Evolutionary conservation across 2,888 invertebrate genomes (phyloP), one percentile per base, ranked within the genome.

Genomic region (Drosophila stalkeri): DNA sequence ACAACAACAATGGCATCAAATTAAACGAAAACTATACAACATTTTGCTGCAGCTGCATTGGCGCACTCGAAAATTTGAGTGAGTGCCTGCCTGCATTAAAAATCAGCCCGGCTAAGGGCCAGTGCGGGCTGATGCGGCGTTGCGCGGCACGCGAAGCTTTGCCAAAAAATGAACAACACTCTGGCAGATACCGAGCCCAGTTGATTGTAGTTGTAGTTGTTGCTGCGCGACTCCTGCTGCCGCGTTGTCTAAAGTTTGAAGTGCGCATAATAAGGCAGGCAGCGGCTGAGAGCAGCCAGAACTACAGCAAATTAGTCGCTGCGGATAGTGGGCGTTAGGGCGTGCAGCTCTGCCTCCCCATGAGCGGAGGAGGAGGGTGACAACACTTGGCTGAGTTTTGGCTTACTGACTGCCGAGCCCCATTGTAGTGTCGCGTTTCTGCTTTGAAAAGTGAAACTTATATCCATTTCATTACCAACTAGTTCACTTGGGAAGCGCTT

Each of bases 1-100:
- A 23, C 77, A 55, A 33, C 70, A 57, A 72, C 81, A 69, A 72
- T 75, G 62, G 69, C 80, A 69, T 72, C 88, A 88, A 86, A 88
- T 86, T 86, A 88, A 86, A 86, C 83, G 88, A 88, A 86, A 86
- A 83, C 89, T 88, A 86, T 86, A 83, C 86, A 86, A 81, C 88
- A 86, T 83, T 83, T 86, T 78, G 80, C 80, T 86, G 88, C 85
- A 81, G 73, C 86, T 63, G 76, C 80, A 75, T 69, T 88, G 85
- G 80, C 81, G 83, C 81, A 83, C 88, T 85, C 83, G 55, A 85
- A 80, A 85, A 86, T 88, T 85, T 85, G 85, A 85, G 86, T 88
- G 85, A 85, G 86, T 86, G 82, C 68, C 82, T 82, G 87, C 72
- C 87, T 80, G 85, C 85, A 83, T 83, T 81, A 81, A 81, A 81